phyloP scores from a whole-genome alignment of 2,888 invertebrate species.

The Callinectes sapidus region DNA sequence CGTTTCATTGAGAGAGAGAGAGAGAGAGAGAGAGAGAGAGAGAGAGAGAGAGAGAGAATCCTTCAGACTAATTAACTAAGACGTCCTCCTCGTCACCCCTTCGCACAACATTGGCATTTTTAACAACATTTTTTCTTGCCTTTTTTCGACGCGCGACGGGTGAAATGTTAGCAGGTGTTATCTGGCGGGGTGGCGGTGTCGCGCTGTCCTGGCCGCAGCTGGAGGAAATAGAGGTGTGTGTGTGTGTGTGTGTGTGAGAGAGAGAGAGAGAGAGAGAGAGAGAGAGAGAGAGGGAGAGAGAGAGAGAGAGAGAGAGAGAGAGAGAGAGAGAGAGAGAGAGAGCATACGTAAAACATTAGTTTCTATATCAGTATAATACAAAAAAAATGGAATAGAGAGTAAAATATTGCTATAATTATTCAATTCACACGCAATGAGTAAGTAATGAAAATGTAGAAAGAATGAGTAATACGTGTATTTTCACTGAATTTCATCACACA shows the following conservation, averaged over 20 bases:
- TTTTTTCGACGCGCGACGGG: conserved; percentile 1
- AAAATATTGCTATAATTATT: not conserved
- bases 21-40: conserved; percentile 36
- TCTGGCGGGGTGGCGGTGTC: conserved; percentile 1
- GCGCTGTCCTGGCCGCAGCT: not conserved
- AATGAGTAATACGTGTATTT: not conserved
- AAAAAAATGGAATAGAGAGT: not conserved
- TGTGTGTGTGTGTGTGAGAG: no score
- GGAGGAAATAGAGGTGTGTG: not conserved
- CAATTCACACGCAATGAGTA: not conserved
- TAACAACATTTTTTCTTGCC: not conserved
- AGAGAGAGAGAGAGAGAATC: conserved; percentile 6
- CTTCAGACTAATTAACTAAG: not conserved
- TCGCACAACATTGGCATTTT: conserved; percentile 7
- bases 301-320: no score
- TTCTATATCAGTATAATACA: no score
- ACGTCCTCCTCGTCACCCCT: not conserved
- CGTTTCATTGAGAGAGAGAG: conserved; percentile 26
- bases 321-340: no score
- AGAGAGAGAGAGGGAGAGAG: conserved; percentile 17
- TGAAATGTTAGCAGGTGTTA: conserved; percentile 8
- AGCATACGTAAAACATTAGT: no score
- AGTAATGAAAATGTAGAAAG: not conserved
- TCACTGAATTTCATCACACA: not conserved
- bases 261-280: conserved; percentile 28